phyloP scores from a whole-genome alignment of 92 coral and sea anemone genomes.

The Palythoa caribaeorum region DNA sequence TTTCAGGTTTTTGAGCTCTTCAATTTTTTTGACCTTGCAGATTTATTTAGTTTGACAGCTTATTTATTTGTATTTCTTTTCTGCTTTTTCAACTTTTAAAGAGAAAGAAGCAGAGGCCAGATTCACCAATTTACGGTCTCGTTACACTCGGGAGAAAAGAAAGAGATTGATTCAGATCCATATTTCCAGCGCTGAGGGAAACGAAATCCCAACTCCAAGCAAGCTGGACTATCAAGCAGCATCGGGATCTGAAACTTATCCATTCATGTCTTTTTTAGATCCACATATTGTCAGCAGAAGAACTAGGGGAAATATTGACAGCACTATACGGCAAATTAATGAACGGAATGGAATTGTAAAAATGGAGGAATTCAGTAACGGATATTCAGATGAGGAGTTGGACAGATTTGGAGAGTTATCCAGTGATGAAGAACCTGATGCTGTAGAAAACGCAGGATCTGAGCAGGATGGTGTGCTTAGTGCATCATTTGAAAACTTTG shows the following conservation, averaged over 20 bases:
- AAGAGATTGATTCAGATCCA: constrained; percentile 27
- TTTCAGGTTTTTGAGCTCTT: neutral
- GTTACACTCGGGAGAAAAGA: constrained; percentile 39
- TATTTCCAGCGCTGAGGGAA: neutral
- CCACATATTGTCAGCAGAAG: constrained; percentile 36
- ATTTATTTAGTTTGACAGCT: constrained; percentile 4
- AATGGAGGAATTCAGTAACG: constrained; percentile 10
- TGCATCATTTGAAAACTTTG: constrained; percentile 28
- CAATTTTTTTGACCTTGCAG: neutral
- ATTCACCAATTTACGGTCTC: constrained; percentile 35
- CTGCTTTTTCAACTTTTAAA: neutral
- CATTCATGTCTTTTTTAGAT: constrained; percentile 35
- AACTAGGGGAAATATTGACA: constrained; percentile 35
- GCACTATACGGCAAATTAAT: constrained; percentile 12
- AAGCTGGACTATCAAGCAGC: constrained; percentile 6
- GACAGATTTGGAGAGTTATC: constrained; percentile 17
- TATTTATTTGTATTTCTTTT: neutral
- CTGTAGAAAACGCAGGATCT: constrained; percentile 12
- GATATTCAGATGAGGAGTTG: neutral
- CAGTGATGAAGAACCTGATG: constrained; percentile 34
- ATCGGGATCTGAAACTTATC: constrained; percentile 24
- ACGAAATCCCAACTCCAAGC: neutral
- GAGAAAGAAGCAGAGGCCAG: constrained; percentile 50
- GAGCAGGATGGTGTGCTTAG: constrained; percentile 10
- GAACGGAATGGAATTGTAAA: constrained; percentile 34